Evolutionary conservation across 2,113 vertebrate genomes (phyloP).

Genomic region (Proteles cristata): DNA sequence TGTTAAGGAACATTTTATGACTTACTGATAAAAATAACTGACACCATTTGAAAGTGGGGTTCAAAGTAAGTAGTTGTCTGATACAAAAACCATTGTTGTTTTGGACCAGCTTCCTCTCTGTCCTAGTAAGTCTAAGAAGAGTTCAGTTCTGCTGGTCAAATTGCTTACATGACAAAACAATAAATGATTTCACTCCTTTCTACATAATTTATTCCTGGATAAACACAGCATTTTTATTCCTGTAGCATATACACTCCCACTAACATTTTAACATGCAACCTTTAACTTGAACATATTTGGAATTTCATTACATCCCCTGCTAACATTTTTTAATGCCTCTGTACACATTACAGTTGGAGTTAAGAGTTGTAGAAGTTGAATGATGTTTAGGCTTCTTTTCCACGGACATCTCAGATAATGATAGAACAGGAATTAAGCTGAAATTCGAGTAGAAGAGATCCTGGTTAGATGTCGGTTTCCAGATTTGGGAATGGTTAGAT

Average conservation of each 20-base stretch:
- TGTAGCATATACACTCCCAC: neutral
- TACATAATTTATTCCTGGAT: constrained; percentile 28
- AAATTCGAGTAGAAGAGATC: constrained; percentile 45
- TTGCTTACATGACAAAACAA: constrained; percentile 9
- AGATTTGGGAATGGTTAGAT: constrained; percentile 24
- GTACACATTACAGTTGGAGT: neutral
- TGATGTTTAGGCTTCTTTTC: constrained; percentile 6
- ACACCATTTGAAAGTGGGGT: neutral
- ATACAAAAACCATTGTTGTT: neutral
- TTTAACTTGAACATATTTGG: constrained; percentile 45
- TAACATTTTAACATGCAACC: constrained; percentile 10
- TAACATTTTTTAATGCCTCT: constrained; percentile 26
- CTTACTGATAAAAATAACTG: constrained; percentile 44
- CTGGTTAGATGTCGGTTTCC: neutral
- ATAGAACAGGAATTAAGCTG: neutral
- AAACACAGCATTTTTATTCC: constrained; percentile 33
- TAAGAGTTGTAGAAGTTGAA: neutral
- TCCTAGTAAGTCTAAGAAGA: neutral
- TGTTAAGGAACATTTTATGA: constrained; percentile 22
- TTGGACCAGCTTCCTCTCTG: neutral
- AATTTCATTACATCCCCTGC: neutral
- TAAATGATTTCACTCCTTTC: constrained; percentile 20
- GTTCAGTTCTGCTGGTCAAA: constrained; percentile 30
- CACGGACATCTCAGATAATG: constrained; percentile 2
- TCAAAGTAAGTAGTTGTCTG: constrained; percentile 31